Conservation (phyloP, 2,113 vertebrate genomes). For the Macroglossus sobrinus region DNA sequence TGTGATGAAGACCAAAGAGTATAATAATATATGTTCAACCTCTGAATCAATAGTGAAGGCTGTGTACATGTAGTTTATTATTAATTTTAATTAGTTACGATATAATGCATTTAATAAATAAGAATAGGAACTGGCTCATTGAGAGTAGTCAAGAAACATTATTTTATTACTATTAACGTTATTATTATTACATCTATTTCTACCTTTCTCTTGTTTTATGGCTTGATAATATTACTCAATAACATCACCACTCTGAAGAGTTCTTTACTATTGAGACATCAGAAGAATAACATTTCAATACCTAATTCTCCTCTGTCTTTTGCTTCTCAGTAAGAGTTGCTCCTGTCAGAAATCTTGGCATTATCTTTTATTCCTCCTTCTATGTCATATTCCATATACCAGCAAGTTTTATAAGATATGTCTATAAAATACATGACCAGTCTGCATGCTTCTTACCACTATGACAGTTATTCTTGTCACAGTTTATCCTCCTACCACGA, state of each 20-base stretch:
- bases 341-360: neutral
- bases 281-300: neutral
- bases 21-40: neutral
- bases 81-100: neutral
- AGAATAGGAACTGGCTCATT: neutral
- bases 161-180: neutral
- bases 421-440: neutral
- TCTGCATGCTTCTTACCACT: neutral
- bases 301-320: neutral
- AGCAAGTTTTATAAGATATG: neutral
- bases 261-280: neutral
- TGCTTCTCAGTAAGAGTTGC: neutral
- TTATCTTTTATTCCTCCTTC: neutral
- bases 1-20: neutral
- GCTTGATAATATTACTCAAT: neutral
- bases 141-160: neutral
- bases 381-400: neutral
- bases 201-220: neutral
- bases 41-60: neutral
- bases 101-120: neutral
- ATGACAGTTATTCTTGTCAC: neutral
- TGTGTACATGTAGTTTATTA: neutral
- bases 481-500: neutral
- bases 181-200: neutral
- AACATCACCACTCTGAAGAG: neutral